Conservation (phyloP, 2,797 vertebrate genomes). For the Acanthurus lineatus region DNA sequence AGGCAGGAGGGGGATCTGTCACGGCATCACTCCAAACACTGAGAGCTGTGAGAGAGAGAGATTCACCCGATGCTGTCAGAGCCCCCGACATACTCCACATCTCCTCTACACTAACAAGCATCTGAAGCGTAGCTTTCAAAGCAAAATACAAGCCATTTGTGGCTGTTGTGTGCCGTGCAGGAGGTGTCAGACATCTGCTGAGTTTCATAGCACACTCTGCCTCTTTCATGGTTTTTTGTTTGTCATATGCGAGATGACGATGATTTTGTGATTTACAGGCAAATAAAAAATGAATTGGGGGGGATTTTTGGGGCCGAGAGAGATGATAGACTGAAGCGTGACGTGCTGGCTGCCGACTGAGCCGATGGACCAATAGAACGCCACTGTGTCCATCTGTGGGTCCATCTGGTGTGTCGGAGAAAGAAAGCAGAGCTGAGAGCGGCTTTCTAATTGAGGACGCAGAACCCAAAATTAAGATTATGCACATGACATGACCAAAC, state of each 20-base stretch:
- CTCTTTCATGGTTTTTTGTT: constrained; percentile 60
- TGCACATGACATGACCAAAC: constrained; percentile 42
- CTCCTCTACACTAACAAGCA: constrained; percentile 70
- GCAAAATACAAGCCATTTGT: constrained; percentile 54
- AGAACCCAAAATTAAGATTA: constrained; percentile 57
- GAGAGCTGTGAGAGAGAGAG: constrained; percentile 42
- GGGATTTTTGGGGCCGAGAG: constrained; percentile 62
- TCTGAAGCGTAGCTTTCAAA: constrained; percentile 56
- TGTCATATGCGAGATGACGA: constrained; percentile 59
- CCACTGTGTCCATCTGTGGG: constrained; percentile 84
- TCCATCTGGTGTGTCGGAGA: constrained; percentile 82
- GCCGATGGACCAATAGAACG: constrained; percentile 73
- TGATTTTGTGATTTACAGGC: constrained; percentile 71
- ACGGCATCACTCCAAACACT: constrained; percentile 50
- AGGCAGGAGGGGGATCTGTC: constrained; percentile 48
- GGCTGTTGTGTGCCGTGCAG: constrained; percentile 22
- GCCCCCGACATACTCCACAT: constrained; percentile 52
- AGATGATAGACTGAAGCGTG: constrained; percentile 76
- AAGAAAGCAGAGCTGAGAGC: constrained; percentile 54
- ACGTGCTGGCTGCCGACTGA: constrained; percentile 71
- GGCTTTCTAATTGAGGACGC: constrained; percentile 53
- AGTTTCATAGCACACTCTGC: constrained; percentile 22
- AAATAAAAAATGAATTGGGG: constrained; percentile 72
- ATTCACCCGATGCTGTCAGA: constrained; percentile 66
- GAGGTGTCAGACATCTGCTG: constrained; percentile 62